Percentiles rank a stretch among this genome's conserved stretches.
phyloP scores from a whole-genome alignment of 2,888 invertebrate genomes.

The Mylabris sibirica region DNA sequence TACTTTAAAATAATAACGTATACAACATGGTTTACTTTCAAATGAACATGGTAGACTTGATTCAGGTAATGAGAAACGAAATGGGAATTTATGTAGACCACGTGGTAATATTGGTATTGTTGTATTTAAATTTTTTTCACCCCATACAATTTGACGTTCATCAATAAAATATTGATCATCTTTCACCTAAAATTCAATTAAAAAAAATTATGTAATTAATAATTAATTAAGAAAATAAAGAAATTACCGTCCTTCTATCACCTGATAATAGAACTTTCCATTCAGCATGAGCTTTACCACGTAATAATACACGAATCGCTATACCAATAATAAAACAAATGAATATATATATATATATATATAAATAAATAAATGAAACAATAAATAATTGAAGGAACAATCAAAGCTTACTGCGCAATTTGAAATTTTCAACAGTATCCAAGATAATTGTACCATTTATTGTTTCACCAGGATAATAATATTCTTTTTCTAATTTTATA shows the following conservation, averaged over 20 bases:
- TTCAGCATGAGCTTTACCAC: constrained; percentile 79
- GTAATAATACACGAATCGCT: constrained; percentile 73
- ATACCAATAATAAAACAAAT: constrained; percentile 37
- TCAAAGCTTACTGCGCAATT: constrained; percentile 70
- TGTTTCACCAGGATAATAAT: constrained; percentile 78
- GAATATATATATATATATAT: neutral
- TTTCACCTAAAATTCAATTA: constrained; percentile 59
- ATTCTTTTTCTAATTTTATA: constrained; percentile 76
- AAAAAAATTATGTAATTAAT: constrained; percentile 17
- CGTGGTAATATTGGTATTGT: constrained; percentile 73
- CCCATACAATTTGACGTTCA: constrained; percentile 76
- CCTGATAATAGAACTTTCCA: constrained; percentile 80
- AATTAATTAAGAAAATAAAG: neutral
- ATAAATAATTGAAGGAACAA: constrained; percentile 11
- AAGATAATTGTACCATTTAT: constrained; percentile 73
- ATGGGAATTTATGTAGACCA: constrained; percentile 75
- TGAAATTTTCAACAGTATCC: constrained; percentile 77
- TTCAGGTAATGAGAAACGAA: constrained; percentile 75
- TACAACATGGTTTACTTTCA: constrained; percentile 76
- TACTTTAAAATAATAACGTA: constrained; percentile 77
- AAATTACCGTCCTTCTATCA: constrained; percentile 70
- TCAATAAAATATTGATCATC: constrained; percentile 82
- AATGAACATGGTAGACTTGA: constrained; percentile 78
- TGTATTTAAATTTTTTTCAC: constrained; percentile 71
- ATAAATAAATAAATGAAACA: no score